These are phyloP conservation scores for Nomada ferruginata DNA, from an alignment of 2,888 invertebrate genomes.

Conservation along the genomic window DNA sequence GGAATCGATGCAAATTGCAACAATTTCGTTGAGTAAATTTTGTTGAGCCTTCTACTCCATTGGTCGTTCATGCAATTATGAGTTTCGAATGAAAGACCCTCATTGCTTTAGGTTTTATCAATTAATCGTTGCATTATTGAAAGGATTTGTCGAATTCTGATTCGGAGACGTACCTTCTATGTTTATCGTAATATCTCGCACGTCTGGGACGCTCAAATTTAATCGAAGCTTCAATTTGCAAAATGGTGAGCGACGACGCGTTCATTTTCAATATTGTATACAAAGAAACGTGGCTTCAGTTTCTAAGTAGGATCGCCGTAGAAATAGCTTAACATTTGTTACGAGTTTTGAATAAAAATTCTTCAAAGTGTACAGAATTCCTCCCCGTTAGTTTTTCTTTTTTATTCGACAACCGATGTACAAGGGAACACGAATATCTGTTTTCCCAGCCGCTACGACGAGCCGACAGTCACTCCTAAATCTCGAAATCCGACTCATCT, in stretches of 20 bases:
- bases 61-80: not conserved
- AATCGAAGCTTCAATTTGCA: constrained; percentile 31
- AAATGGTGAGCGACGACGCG: constrained; percentile 8
- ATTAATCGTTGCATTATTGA: not conserved
- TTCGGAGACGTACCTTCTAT: not conserved
- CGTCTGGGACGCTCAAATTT: constrained; percentile 42
- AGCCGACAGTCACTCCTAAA: constrained; percentile 21
- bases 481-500: constrained; percentile 76
- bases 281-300: constrained; percentile 42
- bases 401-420: constrained; percentile 33
- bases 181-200: not conserved
- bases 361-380: constrained; percentile 50
- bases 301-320: constrained; percentile 48
- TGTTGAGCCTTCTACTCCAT: constrained; percentile 3
- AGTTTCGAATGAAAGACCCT: not conserved
- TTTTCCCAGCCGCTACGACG: not conserved
- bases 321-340: constrained; percentile 61
- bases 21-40: not conserved
- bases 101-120: not conserved
- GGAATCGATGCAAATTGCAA: not conserved
- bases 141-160: constrained; percentile 20
- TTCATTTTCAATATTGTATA: constrained; percentile 38
- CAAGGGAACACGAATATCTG: not conserved
- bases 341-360: constrained; percentile 69
- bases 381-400: not conserved